A percentile compares a stretch with the other conserved stretches of the same genome.
These are phyloP conservation scores for Pseudomyrmex cubaensis DNA, from an alignment of 1,140 invertebrate genomes.

Conservation along the genomic window DNA sequence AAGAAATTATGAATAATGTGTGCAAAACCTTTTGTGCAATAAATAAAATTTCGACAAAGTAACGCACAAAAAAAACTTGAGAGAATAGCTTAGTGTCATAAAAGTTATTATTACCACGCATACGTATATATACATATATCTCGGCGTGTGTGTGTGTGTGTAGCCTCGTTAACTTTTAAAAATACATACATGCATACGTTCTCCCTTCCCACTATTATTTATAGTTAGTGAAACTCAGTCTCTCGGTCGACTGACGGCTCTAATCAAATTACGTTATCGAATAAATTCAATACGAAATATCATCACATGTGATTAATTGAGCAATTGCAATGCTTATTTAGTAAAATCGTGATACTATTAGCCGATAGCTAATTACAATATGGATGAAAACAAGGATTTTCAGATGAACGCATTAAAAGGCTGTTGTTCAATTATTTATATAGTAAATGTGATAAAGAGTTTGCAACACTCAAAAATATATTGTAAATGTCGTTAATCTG, in stretches of 20 bases:
- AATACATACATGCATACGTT: constrained; percentile 2
- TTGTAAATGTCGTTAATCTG: constrained; percentile 15
- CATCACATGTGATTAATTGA: constrained; percentile 19
- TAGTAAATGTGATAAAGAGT: constrained; percentile 10
- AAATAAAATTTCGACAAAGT: background rate
- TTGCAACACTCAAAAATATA: background rate
- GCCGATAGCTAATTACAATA: constrained; percentile 27
- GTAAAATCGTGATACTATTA: constrained; percentile 43
- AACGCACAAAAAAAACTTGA: background rate
- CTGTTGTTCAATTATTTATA: constrained; percentile 29
- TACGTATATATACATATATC: too few relatives aligned
- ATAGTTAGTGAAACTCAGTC: constrained; percentile 22
- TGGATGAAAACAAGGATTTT: background rate
- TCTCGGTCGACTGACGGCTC: background rate
- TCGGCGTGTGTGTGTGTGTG: background rate
- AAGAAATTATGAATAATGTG: background rate
- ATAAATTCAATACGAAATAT: constrained; percentile 40
- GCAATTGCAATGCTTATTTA: constrained; percentile 23
- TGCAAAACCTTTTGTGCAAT: background rate
- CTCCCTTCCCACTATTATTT: constrained; percentile 9
- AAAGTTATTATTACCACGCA: constrained; percentile 36
- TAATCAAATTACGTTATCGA: constrained; percentile 42
- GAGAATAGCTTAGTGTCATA: background rate
- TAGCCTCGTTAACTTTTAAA: constrained; percentile 40
- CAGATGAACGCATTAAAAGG: constrained; percentile 15